Base-by-base conservation (phyloP, 2,888 invertebrate species). In the Mythimna albipuncta region DNA sequence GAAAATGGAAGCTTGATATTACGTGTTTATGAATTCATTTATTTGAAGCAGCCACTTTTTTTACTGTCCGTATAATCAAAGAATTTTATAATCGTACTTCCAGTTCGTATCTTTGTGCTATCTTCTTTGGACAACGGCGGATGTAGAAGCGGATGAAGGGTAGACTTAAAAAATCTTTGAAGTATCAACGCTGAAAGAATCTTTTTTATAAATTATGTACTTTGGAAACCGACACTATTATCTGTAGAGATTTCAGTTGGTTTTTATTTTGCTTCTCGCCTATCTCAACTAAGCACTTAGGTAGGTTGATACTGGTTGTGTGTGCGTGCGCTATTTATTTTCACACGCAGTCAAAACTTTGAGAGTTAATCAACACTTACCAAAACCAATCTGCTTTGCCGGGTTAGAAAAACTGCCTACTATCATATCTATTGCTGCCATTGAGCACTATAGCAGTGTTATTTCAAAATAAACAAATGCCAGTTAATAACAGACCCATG, bases 41-140 rank as follows among this genome's bases (percentile, higher is more conserved):
- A 35, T 5, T 58, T 58, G 55, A 54, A 54, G 11, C 11, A 55
- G 26, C 2, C 1, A 32, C 32, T 57, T 57, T 57, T 52, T 52
- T 64, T 7, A 55, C 38, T 55, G 16, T 38, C 5, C 16, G n/a
- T 47, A 2, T 11, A 13, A 38, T 74, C 26, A 55, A 74, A 64
- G 26, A 26, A 47, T 47, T 72, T 75, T 65, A 75, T 65, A 75
- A 75, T 58, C 3, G 19, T 21, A 52, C 50, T 52, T 65, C 13
- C 21, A 10, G 26, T 50, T 64, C 41, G 55, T 50, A 13, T 50
- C 19, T 50, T 58, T 58, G 55, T 44, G 47, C 26, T 50, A 65
- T n/a, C 41, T 57, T 58, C 32, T 62, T 68, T 61, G 7, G 50
- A 61, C 13, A 13, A 21, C 61, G 26, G 55, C 55, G 69, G 69